Percentiles rank a stretch among this genome's conserved stretches.
These are phyloP conservation scores for Microchrysa polita DNA, from an alignment of 2,888 invertebrate genomes.

Conservation along the genomic window DNA sequence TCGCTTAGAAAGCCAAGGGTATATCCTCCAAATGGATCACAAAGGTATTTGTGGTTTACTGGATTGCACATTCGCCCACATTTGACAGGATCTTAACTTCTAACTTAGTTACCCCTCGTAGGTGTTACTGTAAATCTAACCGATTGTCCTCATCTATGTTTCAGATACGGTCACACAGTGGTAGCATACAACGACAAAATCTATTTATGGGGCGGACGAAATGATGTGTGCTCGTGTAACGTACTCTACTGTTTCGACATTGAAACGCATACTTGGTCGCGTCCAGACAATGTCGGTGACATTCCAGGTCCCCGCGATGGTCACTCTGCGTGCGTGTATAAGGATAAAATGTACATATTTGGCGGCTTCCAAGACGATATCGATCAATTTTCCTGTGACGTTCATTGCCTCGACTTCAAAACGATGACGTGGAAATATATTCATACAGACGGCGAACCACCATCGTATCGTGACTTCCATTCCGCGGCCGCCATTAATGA, in stretches of 20 bases:
- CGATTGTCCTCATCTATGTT: background rate
- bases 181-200: slow-evolving; percentile 79
- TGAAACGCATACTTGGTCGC: slow-evolving; percentile 73
- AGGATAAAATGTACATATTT: slow-evolving; percentile 85
- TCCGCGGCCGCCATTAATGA: slow-evolving; percentile 81
- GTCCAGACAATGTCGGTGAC: slow-evolving; percentile 72
- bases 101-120: too few relatives aligned
- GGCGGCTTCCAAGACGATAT: slow-evolving; percentile 90
- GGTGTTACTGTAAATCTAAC: background rate
- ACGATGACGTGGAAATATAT: slow-evolving; percentile 78
- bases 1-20: too few relatives aligned
- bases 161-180: slow-evolving; percentile 87
- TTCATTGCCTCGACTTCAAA: slow-evolving; percentile 78
- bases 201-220: slow-evolving; percentile 91
- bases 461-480: slow-evolving; percentile 87
- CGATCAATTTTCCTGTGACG: slow-evolving; percentile 81
- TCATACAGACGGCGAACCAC: slow-evolving; percentile 71
- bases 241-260: slow-evolving; percentile 85
- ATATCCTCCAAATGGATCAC: too few relatives aligned
- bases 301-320: slow-evolving; percentile 89
- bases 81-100: too few relatives aligned
- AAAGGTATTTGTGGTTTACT: too few relatives aligned
- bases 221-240: slow-evolving; percentile 81
- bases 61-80: background rate
- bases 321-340: slow-evolving; percentile 86